Evolutionary conservation across 1,140 invertebrate genomes (phyloP).

Genomic region (Delia radicum): DNA sequence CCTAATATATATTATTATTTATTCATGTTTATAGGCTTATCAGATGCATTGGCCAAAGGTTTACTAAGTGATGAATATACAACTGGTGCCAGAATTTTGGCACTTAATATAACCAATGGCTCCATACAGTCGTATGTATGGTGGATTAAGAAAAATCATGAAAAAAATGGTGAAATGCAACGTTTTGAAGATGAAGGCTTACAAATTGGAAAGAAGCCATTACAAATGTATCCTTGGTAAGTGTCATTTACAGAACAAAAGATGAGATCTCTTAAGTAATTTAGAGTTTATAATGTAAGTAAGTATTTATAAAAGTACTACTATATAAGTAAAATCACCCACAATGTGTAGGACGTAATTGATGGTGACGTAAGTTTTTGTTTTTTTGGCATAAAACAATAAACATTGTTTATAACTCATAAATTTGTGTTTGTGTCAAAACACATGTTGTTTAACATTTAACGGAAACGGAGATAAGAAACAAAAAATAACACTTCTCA

Average conservation of each 20-base stretch:
- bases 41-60: constrained; percentile 63
- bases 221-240: constrained; percentile 62
- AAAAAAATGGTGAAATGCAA: constrained; percentile 57
- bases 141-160: constrained; percentile 58
- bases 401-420: background rate
- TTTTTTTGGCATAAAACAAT: background rate
- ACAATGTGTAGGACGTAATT: background rate
- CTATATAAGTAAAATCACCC: too few relatives aligned
- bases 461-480: background rate
- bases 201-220: constrained; percentile 59
- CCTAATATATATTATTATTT: background rate
- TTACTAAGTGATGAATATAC: constrained; percentile 62
- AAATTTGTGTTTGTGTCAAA: background rate
- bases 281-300: background rate
- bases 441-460: background rate
- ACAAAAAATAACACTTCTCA: background rate
- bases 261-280: background rate
- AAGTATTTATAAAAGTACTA: too few relatives aligned
- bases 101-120: constrained; percentile 64
- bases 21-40: constrained; percentile 52
- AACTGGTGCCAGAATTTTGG: constrained; percentile 61
- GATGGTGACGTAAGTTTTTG: background rate
- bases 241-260: constrained; percentile 4
- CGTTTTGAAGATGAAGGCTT: constrained; percentile 57
- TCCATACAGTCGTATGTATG: constrained; percentile 60